phyloP scores from a whole-genome alignment of 2,113 vertebrate genomes.

The Numida meleagris region DNA sequence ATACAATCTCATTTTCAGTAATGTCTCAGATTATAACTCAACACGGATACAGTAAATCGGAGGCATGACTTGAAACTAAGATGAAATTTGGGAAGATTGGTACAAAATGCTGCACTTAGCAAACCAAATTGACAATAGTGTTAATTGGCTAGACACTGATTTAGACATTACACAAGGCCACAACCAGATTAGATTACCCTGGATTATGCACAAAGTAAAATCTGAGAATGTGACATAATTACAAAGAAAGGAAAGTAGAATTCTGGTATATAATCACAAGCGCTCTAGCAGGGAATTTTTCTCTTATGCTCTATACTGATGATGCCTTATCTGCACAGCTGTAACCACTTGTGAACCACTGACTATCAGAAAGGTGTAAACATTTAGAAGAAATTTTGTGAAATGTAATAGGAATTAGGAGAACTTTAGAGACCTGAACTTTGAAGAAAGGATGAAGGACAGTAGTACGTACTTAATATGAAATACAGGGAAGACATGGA shows the following conservation, averaged over 20 bases:
- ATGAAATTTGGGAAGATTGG: not conserved
- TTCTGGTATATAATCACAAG: not conserved
- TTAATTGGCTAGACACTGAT: not conserved
- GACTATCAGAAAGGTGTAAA: not conserved
- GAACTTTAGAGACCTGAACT: not conserved
- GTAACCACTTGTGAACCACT: not conserved
- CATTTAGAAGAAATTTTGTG: not conserved
- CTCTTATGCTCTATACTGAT: not conserved
- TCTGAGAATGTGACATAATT: not conserved
- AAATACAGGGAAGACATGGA: not conserved
- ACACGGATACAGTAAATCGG: not conserved
- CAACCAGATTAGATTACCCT: not conserved
- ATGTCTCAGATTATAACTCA: not conserved
- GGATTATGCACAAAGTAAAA: not conserved
- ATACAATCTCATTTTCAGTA: not conserved
- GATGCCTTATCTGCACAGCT: too few species aligned
- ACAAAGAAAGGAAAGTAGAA: not conserved
- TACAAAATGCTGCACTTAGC: not conserved
- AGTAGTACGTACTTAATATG: not conserved
- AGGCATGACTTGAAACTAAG: not conserved
- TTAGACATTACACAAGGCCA: not conserved
- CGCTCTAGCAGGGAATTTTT: not conserved
- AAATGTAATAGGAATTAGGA: not conserved
- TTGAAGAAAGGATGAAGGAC: not conserved
- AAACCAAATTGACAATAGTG: not conserved